Evolutionary conservation across 2,113 vertebrate genomes (phyloP).

Genomic region (Vulpes vulpes): DNA sequence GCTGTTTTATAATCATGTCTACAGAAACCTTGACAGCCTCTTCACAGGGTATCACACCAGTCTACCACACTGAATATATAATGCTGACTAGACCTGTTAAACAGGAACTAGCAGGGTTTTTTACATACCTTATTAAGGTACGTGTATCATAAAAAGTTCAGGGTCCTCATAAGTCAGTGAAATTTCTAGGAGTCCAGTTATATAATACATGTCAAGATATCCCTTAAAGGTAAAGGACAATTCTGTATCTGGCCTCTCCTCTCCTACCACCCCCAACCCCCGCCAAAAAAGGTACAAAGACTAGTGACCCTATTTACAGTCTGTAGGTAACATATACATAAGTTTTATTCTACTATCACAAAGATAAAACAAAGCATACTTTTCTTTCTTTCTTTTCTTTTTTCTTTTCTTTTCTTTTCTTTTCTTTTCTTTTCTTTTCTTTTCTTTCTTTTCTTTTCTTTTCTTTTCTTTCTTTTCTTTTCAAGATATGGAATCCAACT

Average conservation of each 20-base stretch:
- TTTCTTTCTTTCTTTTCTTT: neutral
- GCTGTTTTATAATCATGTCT: neutral
- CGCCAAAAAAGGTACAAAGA: neutral
- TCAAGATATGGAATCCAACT: neutral
- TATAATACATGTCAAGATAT: neutral
- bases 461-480: too few species aligned
- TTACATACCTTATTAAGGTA: neutral
- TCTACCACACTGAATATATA: neutral
- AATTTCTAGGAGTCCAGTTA: neutral
- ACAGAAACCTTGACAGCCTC: neutral
- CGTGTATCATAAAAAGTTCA: neutral
- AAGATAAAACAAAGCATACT: neutral
- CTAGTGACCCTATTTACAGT: neutral
- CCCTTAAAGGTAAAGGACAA: neutral
- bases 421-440: neutral
- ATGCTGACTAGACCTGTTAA: neutral
- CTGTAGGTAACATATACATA: neutral
- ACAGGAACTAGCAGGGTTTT: neutral
- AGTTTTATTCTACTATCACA: neutral
- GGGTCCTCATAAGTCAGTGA: neutral
- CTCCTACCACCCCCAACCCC: too few species aligned
- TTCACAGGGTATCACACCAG: neutral
- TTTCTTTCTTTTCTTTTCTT: neutral
- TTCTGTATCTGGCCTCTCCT: neutral
- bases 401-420: neutral